A percentile compares a stretch with the other conserved stretches of the same genome.
These are phyloP conservation scores for Hylaea fasciaria DNA, from an alignment of 2,888 invertebrate genomes.

Conservation along the genomic window DNA sequence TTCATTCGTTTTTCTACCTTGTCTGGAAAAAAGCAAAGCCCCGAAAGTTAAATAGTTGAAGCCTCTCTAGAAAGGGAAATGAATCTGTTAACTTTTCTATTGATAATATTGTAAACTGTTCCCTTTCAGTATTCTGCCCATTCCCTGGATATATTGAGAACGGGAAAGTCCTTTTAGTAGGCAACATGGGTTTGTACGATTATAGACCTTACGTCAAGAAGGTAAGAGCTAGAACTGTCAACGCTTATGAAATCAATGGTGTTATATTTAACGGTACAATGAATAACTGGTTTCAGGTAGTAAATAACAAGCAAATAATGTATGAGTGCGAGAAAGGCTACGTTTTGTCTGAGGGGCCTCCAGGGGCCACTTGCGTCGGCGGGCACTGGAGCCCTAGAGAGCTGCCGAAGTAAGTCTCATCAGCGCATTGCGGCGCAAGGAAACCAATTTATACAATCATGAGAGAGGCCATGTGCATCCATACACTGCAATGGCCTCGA, in stretches of 20 bases:
- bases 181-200: conserved; percentile 98
- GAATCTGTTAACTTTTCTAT: too few relatives aligned
- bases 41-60: too few relatives aligned
- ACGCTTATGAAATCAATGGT: not conserved
- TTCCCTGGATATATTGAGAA: conserved; percentile 95
- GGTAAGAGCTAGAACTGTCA: conserved; percentile 74
- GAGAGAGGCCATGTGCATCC: too few relatives aligned
- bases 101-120: too few relatives aligned
- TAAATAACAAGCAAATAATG: conserved; percentile 97
- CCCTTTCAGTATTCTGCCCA: conserved; percentile 92
- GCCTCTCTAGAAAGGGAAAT: too few relatives aligned
- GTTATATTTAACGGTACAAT: too few relatives aligned
- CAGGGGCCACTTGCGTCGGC: conserved; percentile 97
- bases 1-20: too few relatives aligned
- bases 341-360: conserved; percentile 93
- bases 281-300: conserved; percentile 73
- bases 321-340: conserved; percentile 98
- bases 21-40: too few relatives aligned
- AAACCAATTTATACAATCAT: too few relatives aligned
- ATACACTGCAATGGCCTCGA: too few relatives aligned
- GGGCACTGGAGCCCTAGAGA: conserved; percentile 97
- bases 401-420: conserved; percentile 87
- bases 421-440: not conserved
- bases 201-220: conserved; percentile 97
- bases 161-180: conserved; percentile 96